Base-by-base conservation (phyloP, 2,888 invertebrate genomes). In the Drosophila paramelanica region DNA sequence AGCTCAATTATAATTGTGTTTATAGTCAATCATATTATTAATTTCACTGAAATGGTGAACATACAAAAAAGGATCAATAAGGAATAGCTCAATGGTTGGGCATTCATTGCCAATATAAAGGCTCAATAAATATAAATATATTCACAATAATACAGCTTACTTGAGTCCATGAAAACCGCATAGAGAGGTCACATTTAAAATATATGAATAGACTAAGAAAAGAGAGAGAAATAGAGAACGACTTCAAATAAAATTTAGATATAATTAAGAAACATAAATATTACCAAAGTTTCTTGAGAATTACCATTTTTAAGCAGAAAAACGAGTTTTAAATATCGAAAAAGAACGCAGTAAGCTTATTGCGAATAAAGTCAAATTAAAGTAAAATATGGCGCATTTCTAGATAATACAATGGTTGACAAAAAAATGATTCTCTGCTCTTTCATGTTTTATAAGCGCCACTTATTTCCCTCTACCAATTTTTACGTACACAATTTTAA, bases 1-100 rank as follows among this genome's bases (percentile, higher is more conserved):
- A 42, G 52, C 64, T 69, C 38, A 41, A 66, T 58, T 66, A 61
- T 64, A 64, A 60, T 77, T 46, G 73, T 39, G 49, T 58, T 67
- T 65, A 62, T 46, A 41, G 65, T 49, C 51, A 38, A 61, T 64
- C 64, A 61, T 61, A 51, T 45, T 64, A 64, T 39, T 61, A 31
- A 50, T 36, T 23, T 36, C 17, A 42, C 14, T 17, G 10, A 20
- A 23, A 14, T 38, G 13, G 3, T 31, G 5, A n/a, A 43, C 13
- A n/a, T 8, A 7, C 25, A 5, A 25, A 36, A 45, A 13, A 11
- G 27, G 10, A n/a, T 31, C n/a, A 20, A 59, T 27, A 17, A 56
- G 11, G 11, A n/a, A 42, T 38, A 25, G 2, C 11, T 33, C 8
- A 42, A 17, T n/a, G 17, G 27, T 2, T 14, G 17, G 11, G 31